Conservation (phyloP, 2,113 vertebrate species). For the Chiloscyllium plagiosum region DNA sequence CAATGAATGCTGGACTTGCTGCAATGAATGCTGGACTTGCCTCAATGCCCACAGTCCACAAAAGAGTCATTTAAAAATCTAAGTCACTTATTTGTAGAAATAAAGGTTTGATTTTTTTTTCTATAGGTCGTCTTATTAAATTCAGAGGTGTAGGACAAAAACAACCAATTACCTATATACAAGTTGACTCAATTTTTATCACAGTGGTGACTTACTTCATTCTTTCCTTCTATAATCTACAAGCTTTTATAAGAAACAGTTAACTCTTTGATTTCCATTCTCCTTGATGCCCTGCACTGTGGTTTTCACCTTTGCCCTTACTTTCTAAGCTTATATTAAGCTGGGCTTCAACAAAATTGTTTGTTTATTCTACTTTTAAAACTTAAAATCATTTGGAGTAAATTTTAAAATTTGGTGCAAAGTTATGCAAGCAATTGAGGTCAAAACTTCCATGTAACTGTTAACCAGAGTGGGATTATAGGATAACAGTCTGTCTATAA, state of each 20-base stretch:
- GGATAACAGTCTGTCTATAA: no score
- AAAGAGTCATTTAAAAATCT: not conserved
- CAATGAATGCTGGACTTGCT: no score
- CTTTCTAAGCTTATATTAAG: not conserved
- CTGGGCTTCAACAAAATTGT: no score
- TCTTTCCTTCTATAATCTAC: not conserved
- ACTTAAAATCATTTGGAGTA: not conserved
- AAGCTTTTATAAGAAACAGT: not conserved
- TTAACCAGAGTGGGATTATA: not conserved
- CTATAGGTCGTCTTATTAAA: not conserved
- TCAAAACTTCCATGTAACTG: not conserved
- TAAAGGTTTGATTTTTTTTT: not conserved
- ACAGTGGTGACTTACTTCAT: not conserved
- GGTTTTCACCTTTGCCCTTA: not conserved
- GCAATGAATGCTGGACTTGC: no score
- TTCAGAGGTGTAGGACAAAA: not conserved
- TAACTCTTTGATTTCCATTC: no score
- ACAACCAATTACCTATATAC: not conserved
- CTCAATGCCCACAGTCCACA: no score
- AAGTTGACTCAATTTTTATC: not conserved
- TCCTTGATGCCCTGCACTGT: not conserved
- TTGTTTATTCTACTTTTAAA: not conserved
- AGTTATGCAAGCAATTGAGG: no score
- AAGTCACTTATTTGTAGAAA: not conserved
- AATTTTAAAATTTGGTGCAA: not conserved